Conservation (phyloP, 2,888 invertebrate species). For the Pandemis corylana region DNA sequence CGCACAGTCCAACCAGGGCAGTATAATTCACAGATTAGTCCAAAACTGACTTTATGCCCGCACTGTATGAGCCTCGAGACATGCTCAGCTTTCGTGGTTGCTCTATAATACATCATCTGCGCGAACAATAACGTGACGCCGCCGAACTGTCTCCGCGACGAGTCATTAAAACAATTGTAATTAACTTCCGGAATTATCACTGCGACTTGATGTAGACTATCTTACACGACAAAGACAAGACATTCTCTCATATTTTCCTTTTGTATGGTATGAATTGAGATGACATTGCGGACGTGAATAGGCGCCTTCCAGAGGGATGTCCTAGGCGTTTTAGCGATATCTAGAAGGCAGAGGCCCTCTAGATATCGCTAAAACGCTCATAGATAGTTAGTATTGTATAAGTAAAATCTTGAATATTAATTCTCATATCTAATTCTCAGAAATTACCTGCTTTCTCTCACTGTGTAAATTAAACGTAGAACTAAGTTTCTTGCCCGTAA, state of each 20-base stretch:
- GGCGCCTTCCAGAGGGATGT: background rate
- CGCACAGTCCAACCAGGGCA: background rate
- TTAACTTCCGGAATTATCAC: slow-evolving; percentile 66
- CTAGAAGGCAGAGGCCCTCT: too few relatives aligned
- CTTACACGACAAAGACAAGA: slow-evolving; percentile 61
- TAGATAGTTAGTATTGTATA: too few relatives aligned
- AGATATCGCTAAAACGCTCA: too few relatives aligned
- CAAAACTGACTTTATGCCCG: slow-evolving; percentile 4
- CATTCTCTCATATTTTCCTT: slow-evolving; percentile 47
- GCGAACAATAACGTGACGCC: slow-evolving; percentile 65
- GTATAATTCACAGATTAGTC: background rate
- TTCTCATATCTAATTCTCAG: too few relatives aligned
- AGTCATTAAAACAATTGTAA: slow-evolving; percentile 74
- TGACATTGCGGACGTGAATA: background rate
- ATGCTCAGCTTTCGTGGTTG: background rate
- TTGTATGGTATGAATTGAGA: background rate
- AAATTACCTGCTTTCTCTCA: too few relatives aligned
- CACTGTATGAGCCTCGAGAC: background rate
- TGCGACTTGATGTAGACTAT: slow-evolving; percentile 60
- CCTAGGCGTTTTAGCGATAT: too few relatives aligned
- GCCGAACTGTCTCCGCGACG: slow-evolving; percentile 56
- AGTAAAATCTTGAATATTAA: too few relatives aligned
- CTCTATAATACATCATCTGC: slow-evolving; percentile 60
- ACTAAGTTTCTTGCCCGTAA: too few relatives aligned
- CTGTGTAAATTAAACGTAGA: too few relatives aligned